Evolutionary conservation across 2,797 vertebrate species (phyloP).

Genomic region (Cryptoblepharus egeriae): DNA sequence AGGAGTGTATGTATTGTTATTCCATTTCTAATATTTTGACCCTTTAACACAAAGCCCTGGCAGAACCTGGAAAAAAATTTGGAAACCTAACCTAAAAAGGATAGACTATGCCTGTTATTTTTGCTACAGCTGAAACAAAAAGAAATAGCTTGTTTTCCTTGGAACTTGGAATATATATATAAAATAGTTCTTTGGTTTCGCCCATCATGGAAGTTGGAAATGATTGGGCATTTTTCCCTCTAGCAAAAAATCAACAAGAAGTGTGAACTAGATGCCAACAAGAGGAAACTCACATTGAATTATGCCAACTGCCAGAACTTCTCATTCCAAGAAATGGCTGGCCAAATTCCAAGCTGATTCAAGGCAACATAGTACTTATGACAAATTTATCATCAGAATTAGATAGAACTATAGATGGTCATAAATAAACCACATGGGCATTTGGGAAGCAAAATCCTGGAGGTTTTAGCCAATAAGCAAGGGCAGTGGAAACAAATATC

Average conservation of each 20-base stretch:
- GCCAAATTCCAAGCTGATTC: slow-evolving; percentile 47
- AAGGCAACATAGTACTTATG: slow-evolving; percentile 34
- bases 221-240: neutral
- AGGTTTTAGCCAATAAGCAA: neutral
- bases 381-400: slow-evolving; percentile 48
- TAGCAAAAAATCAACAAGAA: neutral
- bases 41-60: neutral
- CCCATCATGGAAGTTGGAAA: neutral
- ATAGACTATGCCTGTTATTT: neutral
- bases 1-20: neutral
- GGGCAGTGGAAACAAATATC: no score
- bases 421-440: slow-evolving; percentile 39
- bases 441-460: slow-evolving; percentile 24
- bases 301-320: slow-evolving; percentile 2
- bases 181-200: neutral
- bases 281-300: slow-evolving; percentile 46
- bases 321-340: slow-evolving; percentile 32
- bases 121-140: neutral
- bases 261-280: slow-evolving; percentile 17
- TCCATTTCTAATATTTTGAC: neutral
- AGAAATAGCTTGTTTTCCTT: no score
- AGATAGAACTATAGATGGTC: slow-evolving; percentile 40
- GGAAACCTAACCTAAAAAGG: neutral
- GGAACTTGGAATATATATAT: neutral
- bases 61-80: neutral